phyloP scores from a whole-genome alignment of 2,888 invertebrate genomes.

The Microctonus aethiopoides region DNA sequence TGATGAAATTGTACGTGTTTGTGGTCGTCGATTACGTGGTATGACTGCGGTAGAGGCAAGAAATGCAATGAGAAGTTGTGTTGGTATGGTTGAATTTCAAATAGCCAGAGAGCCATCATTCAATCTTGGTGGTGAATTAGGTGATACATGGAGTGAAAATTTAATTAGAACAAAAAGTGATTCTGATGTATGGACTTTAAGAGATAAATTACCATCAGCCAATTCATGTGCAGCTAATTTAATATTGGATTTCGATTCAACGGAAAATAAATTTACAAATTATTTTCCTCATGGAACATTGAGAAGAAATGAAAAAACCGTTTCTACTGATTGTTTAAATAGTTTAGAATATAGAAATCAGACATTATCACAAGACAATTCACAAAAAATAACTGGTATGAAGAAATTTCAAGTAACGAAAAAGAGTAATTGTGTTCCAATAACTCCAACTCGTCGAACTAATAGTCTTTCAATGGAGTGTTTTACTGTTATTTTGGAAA shows the following conservation, averaged over 20 bases:
- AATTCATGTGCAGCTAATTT: not conserved
- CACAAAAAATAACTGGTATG: conserved; percentile 66
- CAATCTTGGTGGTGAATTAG: conserved; percentile 49
- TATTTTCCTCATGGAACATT: conserved; percentile 48
- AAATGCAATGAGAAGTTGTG: conserved; percentile 52
- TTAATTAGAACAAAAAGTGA: conserved; percentile 52
- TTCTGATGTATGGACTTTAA: conserved; percentile 53
- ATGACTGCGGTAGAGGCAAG: conserved; percentile 60
- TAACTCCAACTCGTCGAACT: conserved; percentile 47
- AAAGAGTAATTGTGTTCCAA: conserved; percentile 50
- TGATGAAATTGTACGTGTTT: conserved; percentile 72
- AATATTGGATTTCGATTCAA: not conserved
- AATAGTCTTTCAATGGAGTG: conserved; percentile 57
- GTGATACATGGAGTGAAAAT: conserved; percentile 55
- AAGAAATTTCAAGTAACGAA: conserved; percentile 65
- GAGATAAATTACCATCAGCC: conserved; percentile 28
- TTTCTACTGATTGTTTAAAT: conserved; percentile 45
- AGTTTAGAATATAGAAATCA: conserved; percentile 24
- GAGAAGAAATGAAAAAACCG: conserved; percentile 52
- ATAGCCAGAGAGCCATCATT: conserved; percentile 58
- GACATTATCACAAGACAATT: conserved; percentile 21
- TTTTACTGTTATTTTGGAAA: conserved; percentile 68
- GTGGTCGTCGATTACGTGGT: conserved; percentile 69
- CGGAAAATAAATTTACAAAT: conserved; percentile 6
- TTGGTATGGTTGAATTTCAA: conserved; percentile 56